Evolutionary conservation across 2,888 invertebrate species (phyloP), one percentile per base, ranked within the genome.

Genomic region (Drosophila planitibia): DNA sequence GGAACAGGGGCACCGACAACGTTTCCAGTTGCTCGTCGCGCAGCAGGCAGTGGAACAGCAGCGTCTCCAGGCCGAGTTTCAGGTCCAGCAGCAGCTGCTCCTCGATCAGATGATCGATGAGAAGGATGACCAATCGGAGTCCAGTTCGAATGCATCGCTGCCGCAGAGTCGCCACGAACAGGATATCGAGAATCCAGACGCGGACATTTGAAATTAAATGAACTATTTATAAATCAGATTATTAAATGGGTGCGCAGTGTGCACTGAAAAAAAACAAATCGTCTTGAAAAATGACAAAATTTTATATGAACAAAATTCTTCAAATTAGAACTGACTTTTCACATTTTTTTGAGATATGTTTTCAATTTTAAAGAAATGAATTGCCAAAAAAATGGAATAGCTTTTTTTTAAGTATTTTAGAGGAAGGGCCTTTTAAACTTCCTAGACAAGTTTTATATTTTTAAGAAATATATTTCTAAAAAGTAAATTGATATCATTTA

Each of bases 11-110:
- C 83, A 85, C 7, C 70, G 70, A 2, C 52, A 70, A 7, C 74
- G 68, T 19, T 66, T 81, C 16, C 70, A 79, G 28, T 39, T 37
- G 9, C 22, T 89, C 53, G 33, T 79, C 19, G 7, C 52, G 4
- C 65, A 75, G 10, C 85, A 86, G 64, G 68, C 71, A 1, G 58
- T 67, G 3, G 79, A 85, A 10, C 81, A 81, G 47, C 62, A 76
- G 41, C 74, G 76, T 3, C 41, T 89, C 14, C 81, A 83, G 33
- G n/a, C 55, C 0, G 58, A 79, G 4, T 71, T 86, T 7, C 73
- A 72, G 7, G 12, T 52, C 2, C 66, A 84, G 53, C 85, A 81
- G 37, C 83, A 79, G 55, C 30, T 30, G 9, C 44, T 83, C 2
- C 71, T 87, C 52, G 70, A 77, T 1, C 67, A 79, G 35, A 52